Evolutionary conservation across 2,113 vertebrate species (phyloP), one percentile per base, ranked within the genome.

Genomic region (Hypocryptadius cinnamomeus): DNA sequence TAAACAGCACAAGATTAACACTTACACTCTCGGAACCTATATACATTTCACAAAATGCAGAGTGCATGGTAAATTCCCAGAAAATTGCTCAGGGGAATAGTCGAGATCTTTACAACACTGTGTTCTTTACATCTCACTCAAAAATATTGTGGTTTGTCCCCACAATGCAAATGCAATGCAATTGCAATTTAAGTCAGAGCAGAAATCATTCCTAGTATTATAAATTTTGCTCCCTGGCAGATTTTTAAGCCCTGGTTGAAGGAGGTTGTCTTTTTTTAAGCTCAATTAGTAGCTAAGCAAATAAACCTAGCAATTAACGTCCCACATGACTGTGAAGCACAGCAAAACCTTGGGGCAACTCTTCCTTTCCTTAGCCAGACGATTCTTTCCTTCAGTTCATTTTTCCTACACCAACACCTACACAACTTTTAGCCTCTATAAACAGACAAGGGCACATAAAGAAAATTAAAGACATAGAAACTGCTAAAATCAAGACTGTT

Each of bases 361-460:
- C n/a, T 59, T 63, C 44, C 48, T 87, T 77, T 86, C 33, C 33
- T 71, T 44, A 42, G 24, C 27, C 5, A n/a, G 11, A 15, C 1
- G 3, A 61, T 53, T 74, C 51, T 68, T 90, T 84, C 30, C 74
- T 74, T n/a, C 37, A 35, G 28, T 71, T 81, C 20, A 66, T 20
- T 50, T 44, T 74, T 71, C 16, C 16, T n/a, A 79, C 6, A 18
- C 10, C 1, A 4, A 89, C 17, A 14, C 13, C 33, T n/a, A 61
- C 9, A 63, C 21, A 77, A 80, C 79, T 69, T 47, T 64, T 42
- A 83, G 27, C 16, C 31, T 79, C 87, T 44, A 22, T 25, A 71
- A 59, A 71, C 4, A 76, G 21, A 73, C 5, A 28, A 0, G 8
- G 8, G 5, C 2, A 5, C 10, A 60, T 0, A 53, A 13, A 69